Conservation (phyloP, 2,113 vertebrate genomes). For the Gymnarchus niloticus region DNA sequence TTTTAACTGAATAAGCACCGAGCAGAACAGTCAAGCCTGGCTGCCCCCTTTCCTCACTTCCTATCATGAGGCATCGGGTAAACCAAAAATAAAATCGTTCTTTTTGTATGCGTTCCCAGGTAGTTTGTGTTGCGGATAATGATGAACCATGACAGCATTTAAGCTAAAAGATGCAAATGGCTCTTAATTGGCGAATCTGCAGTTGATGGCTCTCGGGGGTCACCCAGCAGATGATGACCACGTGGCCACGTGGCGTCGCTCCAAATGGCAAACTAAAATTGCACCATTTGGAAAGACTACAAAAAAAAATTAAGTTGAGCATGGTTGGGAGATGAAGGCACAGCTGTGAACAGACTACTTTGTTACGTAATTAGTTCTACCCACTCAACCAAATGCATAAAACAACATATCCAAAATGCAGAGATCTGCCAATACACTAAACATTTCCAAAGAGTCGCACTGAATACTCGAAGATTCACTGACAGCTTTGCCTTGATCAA, state of each 20-base stretch:
- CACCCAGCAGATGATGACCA: too few relatives aligned
- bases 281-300: neutral
- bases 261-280: neutral
- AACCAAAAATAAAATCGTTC: neutral
- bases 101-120: neutral
- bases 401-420: neutral
- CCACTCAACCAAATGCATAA: neutral
- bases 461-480: neutral
- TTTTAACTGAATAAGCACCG: neutral
- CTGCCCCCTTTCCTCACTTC: neutral
- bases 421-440: neutral
- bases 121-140: neutral
- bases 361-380: neutral
- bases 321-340: neutral
- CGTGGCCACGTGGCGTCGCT: too few relatives aligned
- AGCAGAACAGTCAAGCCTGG: neutral
- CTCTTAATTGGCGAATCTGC: neutral
- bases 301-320: neutral
- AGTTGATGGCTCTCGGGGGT: neutral
- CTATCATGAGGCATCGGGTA: neutral
- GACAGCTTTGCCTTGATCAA: neutral
- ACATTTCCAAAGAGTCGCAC: neutral
- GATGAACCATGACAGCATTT: neutral
- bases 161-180: neutral
- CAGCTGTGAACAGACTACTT: neutral